Conservation (phyloP, 1,140 invertebrate species). For the Bombus huntii region DNA sequence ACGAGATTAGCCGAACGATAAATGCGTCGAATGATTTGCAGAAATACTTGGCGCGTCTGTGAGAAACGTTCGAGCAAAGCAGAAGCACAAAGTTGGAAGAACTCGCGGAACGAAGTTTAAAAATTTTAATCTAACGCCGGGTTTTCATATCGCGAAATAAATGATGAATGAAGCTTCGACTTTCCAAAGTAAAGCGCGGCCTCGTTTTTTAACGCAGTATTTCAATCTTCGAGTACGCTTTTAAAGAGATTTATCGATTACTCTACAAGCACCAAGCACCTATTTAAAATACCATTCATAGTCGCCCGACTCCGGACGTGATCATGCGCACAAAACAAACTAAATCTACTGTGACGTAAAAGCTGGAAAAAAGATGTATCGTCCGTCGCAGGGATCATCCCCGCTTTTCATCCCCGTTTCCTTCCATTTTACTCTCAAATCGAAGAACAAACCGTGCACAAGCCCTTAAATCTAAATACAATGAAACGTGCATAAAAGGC, state of each 20-base stretch:
- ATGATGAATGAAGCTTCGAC: background rate
- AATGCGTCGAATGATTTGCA: background rate
- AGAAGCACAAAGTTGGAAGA: background rate
- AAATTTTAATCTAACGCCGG: background rate
- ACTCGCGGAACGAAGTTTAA: background rate
- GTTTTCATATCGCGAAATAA: background rate
- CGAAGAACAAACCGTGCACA: background rate
- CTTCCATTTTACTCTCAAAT: no score
- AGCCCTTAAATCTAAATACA: no score
- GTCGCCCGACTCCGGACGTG: accelerated
- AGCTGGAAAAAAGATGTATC: no score
- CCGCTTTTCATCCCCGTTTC: no score
- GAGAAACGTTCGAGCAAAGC: background rate
- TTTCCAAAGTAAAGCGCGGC: background rate
- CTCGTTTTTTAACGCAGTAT: background rate
- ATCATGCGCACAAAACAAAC: background rate
- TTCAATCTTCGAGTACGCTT: background rate
- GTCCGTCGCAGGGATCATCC: no score
- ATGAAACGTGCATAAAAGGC: no score
- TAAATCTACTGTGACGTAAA: background rate
- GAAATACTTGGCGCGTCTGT: background rate
- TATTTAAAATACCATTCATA: background rate
- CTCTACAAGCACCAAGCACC: background rate
- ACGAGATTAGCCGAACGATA: background rate
- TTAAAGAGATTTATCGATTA: background rate